Evolutionary conservation across 2,888 invertebrate species (phyloP).

Genomic region (Torymus auratus): DNA sequence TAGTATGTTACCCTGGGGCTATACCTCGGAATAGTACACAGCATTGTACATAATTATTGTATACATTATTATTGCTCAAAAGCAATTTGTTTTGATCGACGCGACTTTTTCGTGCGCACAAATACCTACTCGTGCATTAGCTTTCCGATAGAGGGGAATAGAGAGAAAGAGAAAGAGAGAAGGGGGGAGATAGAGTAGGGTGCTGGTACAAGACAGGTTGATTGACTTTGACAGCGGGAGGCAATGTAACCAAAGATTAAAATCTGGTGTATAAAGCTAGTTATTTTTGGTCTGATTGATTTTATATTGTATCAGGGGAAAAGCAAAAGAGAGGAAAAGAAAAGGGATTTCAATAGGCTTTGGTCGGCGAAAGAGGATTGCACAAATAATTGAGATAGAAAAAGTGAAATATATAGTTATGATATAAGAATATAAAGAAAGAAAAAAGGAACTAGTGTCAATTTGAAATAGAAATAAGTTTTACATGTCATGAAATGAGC

Average conservation of each 20-base stretch:
- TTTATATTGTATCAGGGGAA: conserved; percentile 37
- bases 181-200: background rate
- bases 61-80: conserved; percentile 17
- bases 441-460: no score
- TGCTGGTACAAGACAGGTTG: conserved; percentile 35
- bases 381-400: conserved; percentile 3
- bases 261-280: conserved; percentile 33
- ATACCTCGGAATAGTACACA: background rate
- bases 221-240: conserved; percentile 49
- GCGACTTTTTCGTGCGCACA: conserved; percentile 10
- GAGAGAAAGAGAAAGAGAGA: background rate
- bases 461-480: no score
- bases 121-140: conserved; percentile 26
- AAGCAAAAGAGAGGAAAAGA: conserved; percentile 7
- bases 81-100: conserved; percentile 16
- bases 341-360: conserved; percentile 30
- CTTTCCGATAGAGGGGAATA: conserved; percentile 25
- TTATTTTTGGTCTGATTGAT: conserved; percentile 49
- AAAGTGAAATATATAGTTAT: background rate
- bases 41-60: conserved; percentile 5
- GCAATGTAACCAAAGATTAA: conserved; percentile 38
- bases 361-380: conserved; percentile 14
- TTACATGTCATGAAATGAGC: no score
- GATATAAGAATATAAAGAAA: background rate
- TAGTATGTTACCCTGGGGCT: no score